Base-by-base conservation (phyloP, 2,113 vertebrate species). In the Grammomys surdaster region DNA sequence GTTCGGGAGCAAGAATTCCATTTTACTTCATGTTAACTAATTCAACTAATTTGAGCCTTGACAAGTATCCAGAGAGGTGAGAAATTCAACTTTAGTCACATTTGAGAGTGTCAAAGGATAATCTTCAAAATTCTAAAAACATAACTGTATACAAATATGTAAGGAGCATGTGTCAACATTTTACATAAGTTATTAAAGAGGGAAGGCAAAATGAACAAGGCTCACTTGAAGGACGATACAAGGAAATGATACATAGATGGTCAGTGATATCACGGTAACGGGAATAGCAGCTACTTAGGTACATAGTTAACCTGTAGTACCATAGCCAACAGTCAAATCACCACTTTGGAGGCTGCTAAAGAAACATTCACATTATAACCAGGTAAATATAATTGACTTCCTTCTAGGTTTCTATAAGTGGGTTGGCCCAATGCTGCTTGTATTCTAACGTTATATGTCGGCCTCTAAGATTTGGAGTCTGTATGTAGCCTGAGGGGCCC, bases 41-140 rank as follows among this genome's bases (percentile, higher is more conserved):
- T 13, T 89, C 95, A 93, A 26, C 78, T 54, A 92, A 89, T 90
- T 82, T 69, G 40, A 96, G 60, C 51, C 73, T 88, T 91, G 73
- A 88, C 5, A 6, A 70, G n/a, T 90, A 56, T 88, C 22, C 43
- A 70, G 31, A 87, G 36, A 60, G 69, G 78, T 96, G 78, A 95
- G 90, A 97, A 90, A 93, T 80, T 69, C 78, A 87, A 92, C 94
- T 88, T 94, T 78, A 73, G 56, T 91, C 95, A 94, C 85, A 95
- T 93, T 94, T 89, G 48, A 60, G 20, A 40, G 54, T 96, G 56
- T 93, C 77, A 93, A 94, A 54, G 58, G 56, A 89, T 75, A 94
- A 94, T 97, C 95, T 92, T 96, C 69, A 94, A 94, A 94, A 94
- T 94, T 76, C 43, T 78, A 96, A 96, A 96, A 93, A 91, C 75